Conservation (phyloP, 1,140 invertebrate genomes). For the Drosophila arawakana region DNA sequence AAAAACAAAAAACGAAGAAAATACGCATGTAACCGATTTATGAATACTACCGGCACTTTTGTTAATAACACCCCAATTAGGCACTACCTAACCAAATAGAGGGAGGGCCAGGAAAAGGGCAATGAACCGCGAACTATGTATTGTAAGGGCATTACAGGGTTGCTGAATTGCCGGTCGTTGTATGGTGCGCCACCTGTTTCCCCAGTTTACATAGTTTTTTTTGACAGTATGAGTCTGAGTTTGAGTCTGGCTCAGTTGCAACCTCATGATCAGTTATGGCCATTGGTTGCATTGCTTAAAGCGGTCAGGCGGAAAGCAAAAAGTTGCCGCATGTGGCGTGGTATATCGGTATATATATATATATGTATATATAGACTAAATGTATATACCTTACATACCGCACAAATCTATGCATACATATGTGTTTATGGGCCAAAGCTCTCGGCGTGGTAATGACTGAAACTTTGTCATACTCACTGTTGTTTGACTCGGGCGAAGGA, state of each 20-base stretch:
- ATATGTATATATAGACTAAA: neutral
- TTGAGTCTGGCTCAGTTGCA: conserved; percentile 7
- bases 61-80: conserved; percentile 52
- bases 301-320: conserved; percentile 45
- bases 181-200: conserved; percentile 11
- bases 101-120: conserved; percentile 55
- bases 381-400: too few species aligned
- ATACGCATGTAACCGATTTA: conserved; percentile 11
- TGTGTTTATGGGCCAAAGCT: conserved; percentile 52
- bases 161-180: conserved; percentile 46
- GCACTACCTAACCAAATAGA: conserved; percentile 1
- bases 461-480: conserved; percentile 12
- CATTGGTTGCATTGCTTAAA: conserved; percentile 39
- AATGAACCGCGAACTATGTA: conserved; percentile 57
- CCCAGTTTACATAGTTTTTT: conserved; percentile 3
- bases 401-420: neutral
- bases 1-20: too few species aligned
- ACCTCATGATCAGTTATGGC: conserved; percentile 35
- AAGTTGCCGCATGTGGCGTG: conserved; percentile 27
- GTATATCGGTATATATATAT: neutral
- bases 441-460: conserved; percentile 20
- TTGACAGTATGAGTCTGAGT: neutral
- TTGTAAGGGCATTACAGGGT: conserved; percentile 69
- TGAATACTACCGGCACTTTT: conserved; percentile 22
- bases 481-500: conserved; percentile 2